These are phyloP conservation scores for Chesias legatella DNA, from an alignment of 2,888 invertebrate species.

Conservation along the genomic window DNA sequence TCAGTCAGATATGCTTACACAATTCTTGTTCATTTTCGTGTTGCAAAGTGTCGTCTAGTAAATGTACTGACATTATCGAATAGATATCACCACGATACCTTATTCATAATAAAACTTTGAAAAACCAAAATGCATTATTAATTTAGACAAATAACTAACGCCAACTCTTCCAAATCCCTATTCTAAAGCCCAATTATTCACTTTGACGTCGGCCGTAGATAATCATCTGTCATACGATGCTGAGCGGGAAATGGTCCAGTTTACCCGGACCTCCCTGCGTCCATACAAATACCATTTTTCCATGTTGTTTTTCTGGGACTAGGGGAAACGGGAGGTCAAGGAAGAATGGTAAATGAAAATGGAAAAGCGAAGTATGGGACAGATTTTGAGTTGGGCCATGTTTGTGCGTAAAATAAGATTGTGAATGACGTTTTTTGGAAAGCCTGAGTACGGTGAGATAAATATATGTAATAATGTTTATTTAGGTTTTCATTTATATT, in stretches of 20 bases:
- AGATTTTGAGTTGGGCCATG: slow-evolving; percentile 61
- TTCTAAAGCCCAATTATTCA: slow-evolving; percentile 77
- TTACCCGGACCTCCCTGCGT: slow-evolving; percentile 43
- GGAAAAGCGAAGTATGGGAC: slow-evolving; percentile 57
- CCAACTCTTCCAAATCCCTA: slow-evolving; percentile 48
- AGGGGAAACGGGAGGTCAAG: slow-evolving; percentile 32
- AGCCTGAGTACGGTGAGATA: slow-evolving; percentile 37
- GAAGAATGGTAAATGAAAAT: slow-evolving; percentile 43
- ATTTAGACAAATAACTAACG: slow-evolving; percentile 37
- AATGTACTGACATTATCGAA: no score
- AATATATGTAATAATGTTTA: slow-evolving; percentile 32
- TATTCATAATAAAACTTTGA: no score
- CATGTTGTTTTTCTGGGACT: slow-evolving; percentile 17
- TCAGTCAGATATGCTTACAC: no score
- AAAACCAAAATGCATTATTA: slow-evolving; percentile 10
- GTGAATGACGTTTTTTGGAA: slow-evolving; percentile 55
- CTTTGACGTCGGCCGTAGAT: slow-evolving; percentile 75
- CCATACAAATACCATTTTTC: slow-evolving; percentile 33
- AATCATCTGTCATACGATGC: slow-evolving; percentile 76
- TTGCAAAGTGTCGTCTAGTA: no score
- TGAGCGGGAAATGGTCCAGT: slow-evolving; percentile 53
- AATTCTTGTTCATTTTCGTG: no score
- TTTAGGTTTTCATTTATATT: slow-evolving; percentile 17
- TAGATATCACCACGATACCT: no score
- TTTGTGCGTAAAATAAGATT: slow-evolving; percentile 66